These are phyloP conservation scores for Dryococelus australis DNA, from an alignment of 2,888 invertebrate genomes.

Conservation along the genomic window DNA sequence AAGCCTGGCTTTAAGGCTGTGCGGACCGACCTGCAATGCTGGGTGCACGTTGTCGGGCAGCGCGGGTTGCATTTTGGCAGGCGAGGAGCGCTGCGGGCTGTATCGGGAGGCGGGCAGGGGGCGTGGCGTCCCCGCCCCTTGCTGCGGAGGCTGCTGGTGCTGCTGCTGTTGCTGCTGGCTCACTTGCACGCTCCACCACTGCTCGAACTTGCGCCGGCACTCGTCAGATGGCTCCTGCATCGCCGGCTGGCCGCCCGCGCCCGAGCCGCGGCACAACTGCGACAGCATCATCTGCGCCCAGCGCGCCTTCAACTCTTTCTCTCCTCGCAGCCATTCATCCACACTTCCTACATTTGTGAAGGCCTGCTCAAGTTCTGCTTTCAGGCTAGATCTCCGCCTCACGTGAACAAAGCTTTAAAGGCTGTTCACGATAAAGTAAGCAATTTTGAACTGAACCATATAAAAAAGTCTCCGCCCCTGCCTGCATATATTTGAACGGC, in stretches of 20 bases:
- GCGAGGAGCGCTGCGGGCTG: conserved; percentile 50
- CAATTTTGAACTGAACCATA: no score
- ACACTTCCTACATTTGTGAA: no score
- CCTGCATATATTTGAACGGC: no score
- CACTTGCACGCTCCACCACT: conserved; percentile 85
- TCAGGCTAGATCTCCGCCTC: no score
- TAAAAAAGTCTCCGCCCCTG: no score
- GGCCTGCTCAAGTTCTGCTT: no score
- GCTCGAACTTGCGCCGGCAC: conserved; percentile 85
- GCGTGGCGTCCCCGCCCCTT: conserved; percentile 38
- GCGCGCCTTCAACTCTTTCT: no score
- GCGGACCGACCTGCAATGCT: conserved; percentile 45
- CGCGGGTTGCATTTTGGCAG: conserved; percentile 57
- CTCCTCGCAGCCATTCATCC: no score
- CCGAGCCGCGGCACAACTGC: conserved; percentile 79
- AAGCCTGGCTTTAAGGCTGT: no score
- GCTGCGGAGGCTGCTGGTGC: conserved; percentile 44
- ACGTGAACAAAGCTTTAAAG: no score
- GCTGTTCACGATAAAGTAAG: no score
- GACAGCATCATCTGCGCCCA: conserved; percentile 75
- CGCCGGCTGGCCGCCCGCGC: conserved; percentile 53
- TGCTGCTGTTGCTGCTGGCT: conserved; percentile 60
- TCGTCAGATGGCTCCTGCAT: conserved; percentile 82
- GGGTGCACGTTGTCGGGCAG: conserved; percentile 49
- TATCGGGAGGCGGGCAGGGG: conserved; percentile 42